These are phyloP conservation scores for Chamaea fasciata DNA, from an alignment of 2,113 vertebrate genomes.

Conservation along the genomic window DNA sequence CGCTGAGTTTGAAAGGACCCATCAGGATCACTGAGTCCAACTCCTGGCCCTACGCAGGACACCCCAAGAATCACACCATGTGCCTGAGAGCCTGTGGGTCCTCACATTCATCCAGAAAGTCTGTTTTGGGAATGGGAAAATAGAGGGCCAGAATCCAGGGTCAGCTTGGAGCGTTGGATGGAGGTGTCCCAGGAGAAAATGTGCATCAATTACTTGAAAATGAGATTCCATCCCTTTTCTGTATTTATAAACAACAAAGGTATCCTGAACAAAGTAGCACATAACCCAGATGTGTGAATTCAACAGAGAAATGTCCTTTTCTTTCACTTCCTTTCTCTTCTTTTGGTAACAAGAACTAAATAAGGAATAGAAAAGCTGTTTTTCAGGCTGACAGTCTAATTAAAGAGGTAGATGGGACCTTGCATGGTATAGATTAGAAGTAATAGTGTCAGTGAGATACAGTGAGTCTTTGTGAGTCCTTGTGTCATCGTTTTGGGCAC, in stretches of 20 bases:
- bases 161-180: constrained; percentile 30
- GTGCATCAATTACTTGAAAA: constrained; percentile 75
- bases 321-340: constrained; percentile 71
- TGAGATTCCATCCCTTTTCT: constrained; percentile 73
- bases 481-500: constrained; percentile 88
- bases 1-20: background rate
- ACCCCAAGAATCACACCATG: background rate
- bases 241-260: constrained; percentile 74
- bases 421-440: constrained; percentile 83
- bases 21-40: background rate
- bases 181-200: constrained; percentile 48
- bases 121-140: background rate
- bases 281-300: constrained; percentile 74
- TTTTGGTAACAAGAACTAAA: constrained; percentile 81
- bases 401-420: constrained; percentile 77
- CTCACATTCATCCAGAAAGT: constrained; percentile 36
- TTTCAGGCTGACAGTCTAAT: constrained; percentile 78
- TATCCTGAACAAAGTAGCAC: constrained; percentile 73
- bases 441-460: constrained; percentile 89
- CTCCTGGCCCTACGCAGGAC: background rate
- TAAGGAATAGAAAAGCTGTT: constrained; percentile 79
- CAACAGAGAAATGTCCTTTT: constrained; percentile 74
- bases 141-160: constrained; percentile 27
- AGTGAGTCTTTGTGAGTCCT: constrained; percentile 89
- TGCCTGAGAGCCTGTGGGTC: constrained; percentile 34